phyloP scores from a whole-genome alignment of 2,797 vertebrate genomes.

The Enteromius fasciolatus region DNA sequence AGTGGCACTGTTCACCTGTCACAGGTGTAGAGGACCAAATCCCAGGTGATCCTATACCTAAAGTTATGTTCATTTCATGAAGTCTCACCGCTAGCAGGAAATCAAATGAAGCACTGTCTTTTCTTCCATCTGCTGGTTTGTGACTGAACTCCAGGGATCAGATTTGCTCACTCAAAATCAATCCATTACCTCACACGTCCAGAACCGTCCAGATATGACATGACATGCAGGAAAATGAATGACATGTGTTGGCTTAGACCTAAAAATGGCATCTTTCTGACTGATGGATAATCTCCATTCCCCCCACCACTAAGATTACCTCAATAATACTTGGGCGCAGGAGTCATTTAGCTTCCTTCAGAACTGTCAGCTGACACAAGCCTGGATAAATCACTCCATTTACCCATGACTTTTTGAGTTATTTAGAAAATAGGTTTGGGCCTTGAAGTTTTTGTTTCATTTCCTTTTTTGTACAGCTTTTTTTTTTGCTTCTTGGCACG shows the following conservation, averaged over 20 bases:
- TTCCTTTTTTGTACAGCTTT: neutral
- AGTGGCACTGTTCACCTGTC: conserved; percentile 21
- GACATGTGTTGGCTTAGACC: conserved; percentile 36
- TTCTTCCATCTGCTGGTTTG: conserved; percentile 6
- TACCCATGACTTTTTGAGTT: conserved; percentile 10
- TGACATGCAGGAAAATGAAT: conserved; percentile 36
- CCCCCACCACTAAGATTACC: conserved; percentile 36
- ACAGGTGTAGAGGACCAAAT: conserved; percentile 25
- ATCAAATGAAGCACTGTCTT: conserved; percentile 26
- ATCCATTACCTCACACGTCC: conserved; percentile 20
- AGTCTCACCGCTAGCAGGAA: neutral
- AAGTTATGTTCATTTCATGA: conserved; percentile 28
- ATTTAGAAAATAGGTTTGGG: conserved; percentile 20
- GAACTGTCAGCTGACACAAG: conserved; percentile 27
- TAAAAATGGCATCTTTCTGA: conserved; percentile 40
- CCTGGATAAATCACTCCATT: conserved; percentile 45
- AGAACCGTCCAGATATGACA: conserved; percentile 38
- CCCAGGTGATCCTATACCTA: conserved; percentile 12
- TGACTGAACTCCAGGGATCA: conserved; percentile 10
- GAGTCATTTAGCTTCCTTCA: conserved; percentile 38
- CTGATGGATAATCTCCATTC: conserved; percentile 48
- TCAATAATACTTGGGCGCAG: conserved; percentile 35
- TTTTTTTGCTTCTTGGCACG: neutral
- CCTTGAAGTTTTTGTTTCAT: neutral
- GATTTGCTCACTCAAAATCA: conserved; percentile 37